Conservation (phyloP, 2,888 invertebrate species). For the Peribatodes rhomboidaria region DNA sequence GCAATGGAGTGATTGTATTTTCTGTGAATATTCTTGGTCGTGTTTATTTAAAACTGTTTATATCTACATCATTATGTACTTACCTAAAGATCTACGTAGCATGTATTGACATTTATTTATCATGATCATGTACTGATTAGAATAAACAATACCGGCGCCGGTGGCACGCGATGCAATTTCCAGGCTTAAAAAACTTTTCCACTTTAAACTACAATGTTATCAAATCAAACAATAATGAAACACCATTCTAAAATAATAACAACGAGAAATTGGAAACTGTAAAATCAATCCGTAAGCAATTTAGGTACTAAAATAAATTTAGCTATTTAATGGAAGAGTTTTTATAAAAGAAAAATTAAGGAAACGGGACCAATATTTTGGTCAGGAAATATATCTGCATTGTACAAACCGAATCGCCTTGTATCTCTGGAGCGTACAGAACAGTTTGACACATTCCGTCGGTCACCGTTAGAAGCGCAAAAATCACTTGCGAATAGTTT, state of each 20-base stretch:
- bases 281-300: not conserved
- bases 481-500: slow-evolving; percentile 43
- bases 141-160: slow-evolving; percentile 32
- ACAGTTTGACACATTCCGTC: slow-evolving; percentile 50
- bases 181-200: slow-evolving; percentile 12
- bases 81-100: not conserved
- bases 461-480: slow-evolving; percentile 47
- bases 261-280: not conserved
- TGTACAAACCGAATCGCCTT: slow-evolving; percentile 59
- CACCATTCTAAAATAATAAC: not conserved
- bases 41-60: not conserved
- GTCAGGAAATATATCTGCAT: slow-evolving; percentile 37
- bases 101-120: slow-evolving; percentile 16
- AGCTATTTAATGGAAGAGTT: not conserved
- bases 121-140: slow-evolving; percentile 22
- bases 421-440: slow-evolving; percentile 49
- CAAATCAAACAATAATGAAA: not conserved
- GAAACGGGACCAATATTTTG: slow-evolving; percentile 2
- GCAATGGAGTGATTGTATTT: too few relatives aligned
- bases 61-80: not conserved
- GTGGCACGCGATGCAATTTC: slow-evolving; percentile 24
- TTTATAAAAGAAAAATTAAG: not conserved
- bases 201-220: not conserved
- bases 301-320: not conserved
- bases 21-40: too few relatives aligned